Percentiles rank a stretch among this genome's conserved stretches.
phyloP scores from a whole-genome alignment of 2,113 vertebrate species.

The Crocuta crocuta region DNA sequence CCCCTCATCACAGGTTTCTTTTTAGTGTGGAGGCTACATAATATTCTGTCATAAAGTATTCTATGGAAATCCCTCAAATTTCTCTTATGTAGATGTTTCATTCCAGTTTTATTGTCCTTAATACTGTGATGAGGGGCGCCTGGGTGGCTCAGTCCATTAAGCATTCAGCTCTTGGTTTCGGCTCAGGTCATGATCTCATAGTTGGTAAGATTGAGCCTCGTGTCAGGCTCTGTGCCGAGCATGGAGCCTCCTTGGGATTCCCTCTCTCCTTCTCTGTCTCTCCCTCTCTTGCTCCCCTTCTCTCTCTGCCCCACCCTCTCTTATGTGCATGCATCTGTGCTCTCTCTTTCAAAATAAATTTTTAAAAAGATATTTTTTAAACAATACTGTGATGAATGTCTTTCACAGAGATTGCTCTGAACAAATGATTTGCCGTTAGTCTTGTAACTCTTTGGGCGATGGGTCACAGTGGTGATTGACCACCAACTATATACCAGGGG shows the following conservation, averaged over 20 bases:
- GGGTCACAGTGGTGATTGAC: not conserved
- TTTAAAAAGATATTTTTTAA: not conserved
- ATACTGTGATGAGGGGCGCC: not conserved
- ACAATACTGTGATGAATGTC: not conserved
- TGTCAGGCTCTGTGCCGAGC: not conserved
- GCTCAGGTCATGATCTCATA: not conserved
- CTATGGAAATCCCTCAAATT: not conserved
- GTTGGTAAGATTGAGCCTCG: not conserved
- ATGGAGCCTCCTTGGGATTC: not conserved
- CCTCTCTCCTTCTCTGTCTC: not conserved
- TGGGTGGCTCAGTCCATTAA: not conserved
- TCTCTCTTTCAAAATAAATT: not conserved
- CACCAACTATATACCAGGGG: not conserved
- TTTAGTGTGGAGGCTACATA: not conserved
- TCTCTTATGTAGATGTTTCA: not conserved
- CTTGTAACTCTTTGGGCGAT: not conserved
- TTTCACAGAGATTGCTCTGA: not conserved
- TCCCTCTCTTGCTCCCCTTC: not conserved
- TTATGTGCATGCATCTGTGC: too few species aligned
- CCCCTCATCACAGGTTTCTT: not conserved
- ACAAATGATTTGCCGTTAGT: not conserved
- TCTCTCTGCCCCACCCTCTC: not conserved
- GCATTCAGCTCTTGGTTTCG: not conserved
- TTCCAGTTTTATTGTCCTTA: not conserved
- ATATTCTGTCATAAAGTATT: not conserved